A percentile compares a stretch with the other conserved stretches of the same genome.
These are phyloP conservation scores for Coregonus ussuriensis DNA, from an alignment of 2,797 vertebrate genomes.

Conservation along the genomic window DNA sequence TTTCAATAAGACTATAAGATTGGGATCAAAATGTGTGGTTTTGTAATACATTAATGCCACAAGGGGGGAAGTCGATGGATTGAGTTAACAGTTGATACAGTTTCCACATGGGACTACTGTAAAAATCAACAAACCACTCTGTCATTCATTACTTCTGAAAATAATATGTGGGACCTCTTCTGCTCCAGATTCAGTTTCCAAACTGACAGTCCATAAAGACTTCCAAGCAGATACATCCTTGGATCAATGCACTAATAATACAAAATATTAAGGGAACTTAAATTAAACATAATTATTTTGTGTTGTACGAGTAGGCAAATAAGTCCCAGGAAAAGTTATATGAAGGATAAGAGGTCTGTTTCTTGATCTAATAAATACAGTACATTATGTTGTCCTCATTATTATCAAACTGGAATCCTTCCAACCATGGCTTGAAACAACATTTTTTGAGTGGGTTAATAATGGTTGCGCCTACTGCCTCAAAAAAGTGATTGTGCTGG, in stretches of 20 bases:
- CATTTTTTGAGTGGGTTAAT: conserved; percentile 68
- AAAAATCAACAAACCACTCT: conserved; percentile 20
- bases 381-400: conserved; percentile 53
- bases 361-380: conserved; percentile 65
- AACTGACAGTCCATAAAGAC: not conserved
- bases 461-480: conserved; percentile 64
- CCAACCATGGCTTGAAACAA: conserved; percentile 65
- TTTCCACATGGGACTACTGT: conserved; percentile 38
- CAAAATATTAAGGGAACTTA: not conserved
- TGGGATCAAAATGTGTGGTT: conserved; percentile 41
- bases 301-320: not conserved
- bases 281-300: not conserved
- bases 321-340: conserved; percentile 39
- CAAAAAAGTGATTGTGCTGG: conserved; percentile 51
- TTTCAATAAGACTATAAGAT: conserved; percentile 15
- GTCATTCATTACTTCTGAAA: conserved; percentile 10
- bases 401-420: conserved; percentile 67
- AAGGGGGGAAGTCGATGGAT: conserved; percentile 25
- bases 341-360: conserved; percentile 52
- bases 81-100: conserved; percentile 31
- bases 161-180: not conserved
- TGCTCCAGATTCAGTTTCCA: not conserved
- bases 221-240: too few relatives aligned
- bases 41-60: conserved; percentile 30
- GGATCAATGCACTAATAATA: not conserved